A percentile compares a stretch with the other conserved stretches of the same genome.
Evolutionary conservation across 2,888 invertebrate species (phyloP).

Genomic region (Ichneumon xanthorius): DNA sequence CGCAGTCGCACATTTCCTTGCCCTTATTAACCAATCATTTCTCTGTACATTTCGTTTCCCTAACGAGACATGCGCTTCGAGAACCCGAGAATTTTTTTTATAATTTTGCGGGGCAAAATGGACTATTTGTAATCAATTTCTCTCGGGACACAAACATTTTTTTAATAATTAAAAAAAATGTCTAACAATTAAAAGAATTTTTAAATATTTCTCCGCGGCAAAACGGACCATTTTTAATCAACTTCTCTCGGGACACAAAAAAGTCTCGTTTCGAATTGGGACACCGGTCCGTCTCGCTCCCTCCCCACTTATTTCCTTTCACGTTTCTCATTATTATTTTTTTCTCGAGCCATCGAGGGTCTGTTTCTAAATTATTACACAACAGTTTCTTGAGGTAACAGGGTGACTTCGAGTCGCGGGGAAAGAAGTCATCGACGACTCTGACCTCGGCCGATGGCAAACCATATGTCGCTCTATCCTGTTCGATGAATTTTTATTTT

Average conservation of each 20-base stretch:
- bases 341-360: not conserved
- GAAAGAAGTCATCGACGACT: constrained; percentile 53
- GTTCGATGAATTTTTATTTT: constrained; percentile 39
- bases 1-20: not conserved
- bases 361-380: not conserved
- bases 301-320: not conserved
- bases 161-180: too few species aligned
- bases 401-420: constrained; percentile 19
- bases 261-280: too few species aligned
- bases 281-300: too few species aligned
- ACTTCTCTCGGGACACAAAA: too few species aligned
- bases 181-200: too few species aligned
- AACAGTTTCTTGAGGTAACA: constrained; percentile 2
- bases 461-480: constrained; percentile 65
- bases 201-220: too few species aligned
- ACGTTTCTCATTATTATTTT: not conserved
- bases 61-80: not conserved
- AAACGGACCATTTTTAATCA: not conserved
- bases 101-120: not conserved
- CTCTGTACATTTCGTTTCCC: not conserved
- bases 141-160: too few species aligned
- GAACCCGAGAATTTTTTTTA: not conserved
- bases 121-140: not conserved
- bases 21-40: not conserved
- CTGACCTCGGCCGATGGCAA: constrained; percentile 65